Evolutionary conservation across 2,888 invertebrate genomes (phyloP).

Genomic region (Scaeva pyrastri): DNA sequence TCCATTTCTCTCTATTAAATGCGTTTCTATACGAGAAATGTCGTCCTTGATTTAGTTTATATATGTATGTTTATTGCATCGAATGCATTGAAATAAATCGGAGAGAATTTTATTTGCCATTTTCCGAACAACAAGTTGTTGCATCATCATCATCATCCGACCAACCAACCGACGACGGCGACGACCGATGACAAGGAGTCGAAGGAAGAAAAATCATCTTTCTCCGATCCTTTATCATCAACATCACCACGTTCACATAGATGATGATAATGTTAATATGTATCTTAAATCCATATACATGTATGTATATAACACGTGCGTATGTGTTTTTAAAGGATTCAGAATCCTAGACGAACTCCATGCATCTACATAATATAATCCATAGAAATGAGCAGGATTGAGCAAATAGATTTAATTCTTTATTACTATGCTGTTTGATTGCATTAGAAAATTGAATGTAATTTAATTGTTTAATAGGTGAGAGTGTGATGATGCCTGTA

Average conservation of each 20-base stretch:
- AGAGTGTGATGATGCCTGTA: too few species aligned
- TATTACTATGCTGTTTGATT: conserved; percentile 21
- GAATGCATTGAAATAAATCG: conserved; percentile 1
- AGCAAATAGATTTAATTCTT: neutral
- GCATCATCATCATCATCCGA: neutral
- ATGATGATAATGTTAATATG: neutral
- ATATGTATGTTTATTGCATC: neutral
- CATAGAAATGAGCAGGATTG: neutral
- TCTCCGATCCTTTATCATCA: conserved; percentile 5
- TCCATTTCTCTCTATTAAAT: too few species aligned
- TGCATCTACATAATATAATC: neutral
- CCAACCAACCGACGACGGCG: too few species aligned
- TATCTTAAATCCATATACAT: neutral
- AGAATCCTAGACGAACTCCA: neutral
- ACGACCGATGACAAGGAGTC: neutral
- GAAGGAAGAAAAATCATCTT: neutral
- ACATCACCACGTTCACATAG: neutral
- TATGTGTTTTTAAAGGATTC: neutral
- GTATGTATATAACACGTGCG: too few species aligned
- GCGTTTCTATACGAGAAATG: neutral
- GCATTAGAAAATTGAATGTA: conserved; percentile 9
- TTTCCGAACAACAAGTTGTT: conserved; percentile 18
- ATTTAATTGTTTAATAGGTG: conserved; percentile 17
- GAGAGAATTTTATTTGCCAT: conserved; percentile 17
- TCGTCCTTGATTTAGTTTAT: conserved; percentile 7